A percentile compares a stretch with the other conserved stretches of the same genome.
phyloP scores from a whole-genome alignment of 1,140 invertebrate species.

The Solenopsis invicta region DNA sequence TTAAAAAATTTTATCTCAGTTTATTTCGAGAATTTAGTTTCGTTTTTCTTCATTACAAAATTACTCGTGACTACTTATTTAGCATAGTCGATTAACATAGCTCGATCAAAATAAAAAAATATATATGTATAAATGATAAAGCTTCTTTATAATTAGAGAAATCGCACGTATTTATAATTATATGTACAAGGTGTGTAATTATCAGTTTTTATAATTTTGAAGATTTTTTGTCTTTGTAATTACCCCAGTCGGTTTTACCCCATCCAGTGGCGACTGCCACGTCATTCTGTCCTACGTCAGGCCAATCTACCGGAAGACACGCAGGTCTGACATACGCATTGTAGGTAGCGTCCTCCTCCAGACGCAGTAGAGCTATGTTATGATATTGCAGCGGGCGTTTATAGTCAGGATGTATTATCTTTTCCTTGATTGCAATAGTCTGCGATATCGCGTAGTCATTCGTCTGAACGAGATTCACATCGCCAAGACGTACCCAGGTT shows the following conservation, averaged over 20 bases:
- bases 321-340: constrained; percentile 87
- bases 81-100: too few relatives aligned
- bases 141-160: too few relatives aligned
- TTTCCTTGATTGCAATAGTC: constrained; percentile 82
- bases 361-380: constrained; percentile 88
- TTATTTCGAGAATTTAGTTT: too few relatives aligned
- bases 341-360: constrained; percentile 84
- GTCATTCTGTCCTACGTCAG: constrained; percentile 52
- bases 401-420: constrained; percentile 87
- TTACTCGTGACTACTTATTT: too few relatives aligned
- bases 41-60: too few relatives aligned
- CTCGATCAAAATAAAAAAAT: too few relatives aligned
- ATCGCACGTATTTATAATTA: too few relatives aligned
- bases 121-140: too few relatives aligned
- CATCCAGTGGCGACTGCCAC: constrained; percentile 86
- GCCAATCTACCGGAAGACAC: constrained; percentile 81
- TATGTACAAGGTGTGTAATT: too few relatives aligned
- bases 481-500: constrained; percentile 86
- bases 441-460: constrained; percentile 84
- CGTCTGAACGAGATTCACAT: constrained; percentile 85
- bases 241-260: constrained; percentile 82
- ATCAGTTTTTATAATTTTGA: too few relatives aligned
- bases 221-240: too few relatives aligned
- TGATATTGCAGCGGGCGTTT: constrained; percentile 84
- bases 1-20: too few relatives aligned